Conservation (phyloP, 2,888 invertebrate species). For the Athetis lepigone region DNA sequence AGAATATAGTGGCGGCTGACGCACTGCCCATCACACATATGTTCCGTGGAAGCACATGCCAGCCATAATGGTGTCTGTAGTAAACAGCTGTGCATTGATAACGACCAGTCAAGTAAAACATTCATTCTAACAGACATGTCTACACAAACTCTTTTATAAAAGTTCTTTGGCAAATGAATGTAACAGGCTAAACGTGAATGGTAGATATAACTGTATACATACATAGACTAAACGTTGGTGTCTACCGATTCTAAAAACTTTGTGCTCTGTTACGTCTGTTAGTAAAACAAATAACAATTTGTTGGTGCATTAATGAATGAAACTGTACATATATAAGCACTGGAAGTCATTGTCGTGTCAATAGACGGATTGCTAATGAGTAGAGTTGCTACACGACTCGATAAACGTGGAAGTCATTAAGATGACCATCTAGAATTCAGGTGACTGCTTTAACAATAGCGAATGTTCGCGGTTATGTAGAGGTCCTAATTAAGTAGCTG, state of each 20-base stretch:
- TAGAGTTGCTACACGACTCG: constrained; percentile 18
- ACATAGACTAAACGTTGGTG: too few species aligned
- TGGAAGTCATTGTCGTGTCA: constrained; percentile 40
- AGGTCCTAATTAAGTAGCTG: constrained; percentile 5
- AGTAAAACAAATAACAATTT: constrained; percentile 49
- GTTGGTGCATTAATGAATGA: constrained; percentile 48
- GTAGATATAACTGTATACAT: background rate
- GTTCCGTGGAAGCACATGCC: constrained; percentile 3
- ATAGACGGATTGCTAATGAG: constrained; percentile 48
- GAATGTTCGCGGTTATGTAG: constrained; percentile 6
- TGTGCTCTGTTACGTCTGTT: constrained; percentile 28
- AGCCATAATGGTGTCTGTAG: constrained; percentile 18
- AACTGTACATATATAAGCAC: constrained; percentile 24
- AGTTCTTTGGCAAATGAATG: constrained; percentile 1
- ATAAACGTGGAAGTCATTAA: constrained; percentile 28
- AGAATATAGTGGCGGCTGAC: constrained; percentile 25
- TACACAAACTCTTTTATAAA: constrained; percentile 6
- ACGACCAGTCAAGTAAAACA: constrained; percentile 3
- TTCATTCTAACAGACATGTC: constrained; percentile 23
- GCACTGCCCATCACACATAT: constrained; percentile 24
- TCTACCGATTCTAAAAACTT: constrained; percentile 20
- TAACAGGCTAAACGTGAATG: constrained; percentile 2
- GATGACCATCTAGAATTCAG: constrained; percentile 38
- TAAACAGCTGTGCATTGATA: constrained; percentile 32
- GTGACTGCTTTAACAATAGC: constrained; percentile 23